Evolutionary conservation across 2,888 invertebrate genomes (phyloP).

Genomic region (Panopea generosa): DNA sequence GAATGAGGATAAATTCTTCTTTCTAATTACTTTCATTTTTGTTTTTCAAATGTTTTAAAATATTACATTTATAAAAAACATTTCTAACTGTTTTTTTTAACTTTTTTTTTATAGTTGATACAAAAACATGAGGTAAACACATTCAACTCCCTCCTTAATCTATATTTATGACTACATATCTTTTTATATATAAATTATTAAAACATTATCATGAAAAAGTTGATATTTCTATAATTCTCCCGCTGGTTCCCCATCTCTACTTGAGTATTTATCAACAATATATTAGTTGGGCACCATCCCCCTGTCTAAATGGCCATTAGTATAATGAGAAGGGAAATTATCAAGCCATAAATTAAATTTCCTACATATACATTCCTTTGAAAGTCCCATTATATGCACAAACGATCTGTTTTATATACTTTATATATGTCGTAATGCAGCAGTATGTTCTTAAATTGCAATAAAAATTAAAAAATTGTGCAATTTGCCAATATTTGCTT

Average conservation of each 20-base stretch:
- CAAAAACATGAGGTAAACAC: no score
- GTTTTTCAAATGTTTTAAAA: no score
- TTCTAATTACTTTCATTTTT: no score
- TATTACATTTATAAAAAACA: no score
- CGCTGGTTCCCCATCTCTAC: not conserved
- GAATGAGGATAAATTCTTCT: no score
- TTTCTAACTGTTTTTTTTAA: no score
- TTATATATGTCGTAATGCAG: not conserved
- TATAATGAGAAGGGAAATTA: conserved; percentile 51
- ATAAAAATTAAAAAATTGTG: not conserved
- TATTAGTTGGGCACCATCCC: conserved; percentile 20
- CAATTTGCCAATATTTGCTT: not conserved
- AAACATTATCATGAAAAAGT: no score
- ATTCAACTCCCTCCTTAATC: no score
- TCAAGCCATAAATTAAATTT: conserved; percentile 57
- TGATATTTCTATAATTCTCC: not conserved
- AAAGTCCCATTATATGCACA: not conserved
- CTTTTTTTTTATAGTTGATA: no score
- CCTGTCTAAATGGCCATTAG: conserved; percentile 56
- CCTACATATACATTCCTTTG: conserved; percentile 21
- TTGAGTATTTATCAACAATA: conserved; percentile 13
- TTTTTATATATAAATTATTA: no score
- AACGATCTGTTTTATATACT: not conserved
- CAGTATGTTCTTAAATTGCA: not conserved
- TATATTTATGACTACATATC: no score